Percentiles rank a stretch among this genome's conserved stretches.
phyloP scores from a whole-genome alignment of 1,140 invertebrate species.

The Vollenhovia emeryi region DNA sequence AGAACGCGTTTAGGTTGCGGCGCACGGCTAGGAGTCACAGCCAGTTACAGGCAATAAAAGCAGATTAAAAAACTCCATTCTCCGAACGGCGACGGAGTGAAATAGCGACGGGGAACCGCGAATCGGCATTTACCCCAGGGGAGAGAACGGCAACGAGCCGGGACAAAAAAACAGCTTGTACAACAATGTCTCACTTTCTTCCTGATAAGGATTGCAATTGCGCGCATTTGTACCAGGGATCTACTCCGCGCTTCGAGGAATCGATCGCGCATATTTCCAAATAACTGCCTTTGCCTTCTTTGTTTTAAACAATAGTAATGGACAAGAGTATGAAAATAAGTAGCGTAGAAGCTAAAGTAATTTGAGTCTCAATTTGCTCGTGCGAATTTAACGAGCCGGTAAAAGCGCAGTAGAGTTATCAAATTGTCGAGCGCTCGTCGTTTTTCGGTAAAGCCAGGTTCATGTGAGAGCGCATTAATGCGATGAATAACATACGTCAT shows the following conservation, averaged over 20 bases:
- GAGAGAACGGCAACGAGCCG: conserved; percentile 4
- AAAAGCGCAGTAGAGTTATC: conserved; percentile 18
- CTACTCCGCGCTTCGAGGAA: neutral
- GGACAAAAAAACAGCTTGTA: conserved; percentile 30
- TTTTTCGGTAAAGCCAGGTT: conserved; percentile 15
- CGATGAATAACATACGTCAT: conserved; percentile 52
- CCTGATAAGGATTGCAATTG: conserved; percentile 46
- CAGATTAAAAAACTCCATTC: conserved; percentile 79
- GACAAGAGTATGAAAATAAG: conserved; percentile 2
- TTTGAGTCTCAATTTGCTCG: conserved; percentile 19
- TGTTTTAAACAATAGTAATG: neutral
- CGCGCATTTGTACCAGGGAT: neutral
- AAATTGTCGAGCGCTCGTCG: conserved; percentile 13
- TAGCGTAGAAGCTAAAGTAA: neutral
- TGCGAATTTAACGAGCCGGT: conserved; percentile 5
- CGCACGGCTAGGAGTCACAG: conserved; percentile 73
- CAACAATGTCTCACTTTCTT: conserved; percentile 44
- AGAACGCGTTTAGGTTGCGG: conserved; percentile 71
- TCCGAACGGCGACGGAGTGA: conserved; percentile 31
- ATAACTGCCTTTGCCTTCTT: conserved; percentile 1
- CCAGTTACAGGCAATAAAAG: conserved; percentile 80
- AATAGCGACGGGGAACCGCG: conserved; percentile 60
- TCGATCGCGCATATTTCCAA: neutral
- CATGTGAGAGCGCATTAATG: conserved; percentile 39
- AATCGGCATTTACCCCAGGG: conserved; percentile 33